phyloP scores from a whole-genome alignment of 1,140 invertebrate genomes.

The Neodiprion fabricii region DNA sequence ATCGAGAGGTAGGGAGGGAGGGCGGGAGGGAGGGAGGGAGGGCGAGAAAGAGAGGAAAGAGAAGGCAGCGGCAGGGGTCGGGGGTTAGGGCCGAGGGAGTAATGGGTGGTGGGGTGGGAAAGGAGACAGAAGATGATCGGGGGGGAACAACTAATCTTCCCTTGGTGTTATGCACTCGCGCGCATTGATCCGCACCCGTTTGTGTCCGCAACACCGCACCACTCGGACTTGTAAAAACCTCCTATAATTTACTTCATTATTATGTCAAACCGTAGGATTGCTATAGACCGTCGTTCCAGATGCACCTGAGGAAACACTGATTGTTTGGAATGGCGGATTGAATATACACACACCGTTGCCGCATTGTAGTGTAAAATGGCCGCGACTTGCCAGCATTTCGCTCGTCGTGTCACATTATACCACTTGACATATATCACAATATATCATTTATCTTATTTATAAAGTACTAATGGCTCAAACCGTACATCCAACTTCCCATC shows the following conservation, averaged over 20 bases:
- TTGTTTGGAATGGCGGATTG: constrained; percentile 72
- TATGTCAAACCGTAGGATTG: constrained; percentile 55
- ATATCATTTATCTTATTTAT: not conserved
- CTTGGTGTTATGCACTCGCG: constrained; percentile 1
- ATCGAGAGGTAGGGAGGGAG: not conserved
- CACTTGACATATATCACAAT: not conserved
- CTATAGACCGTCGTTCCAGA: constrained; percentile 62
- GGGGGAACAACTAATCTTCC: not conserved
- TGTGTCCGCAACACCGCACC: constrained; percentile 56
- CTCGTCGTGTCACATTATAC: constrained; percentile 12
- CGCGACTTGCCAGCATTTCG: constrained; percentile 55
- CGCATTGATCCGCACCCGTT: constrained; percentile 41
- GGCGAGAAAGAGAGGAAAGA: not conserved
- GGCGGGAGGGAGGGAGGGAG: not conserved
- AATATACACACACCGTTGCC: constrained; percentile 69
- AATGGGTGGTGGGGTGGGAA: not conserved
- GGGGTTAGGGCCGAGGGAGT: not conserved
- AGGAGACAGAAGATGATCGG: constrained; percentile 1
- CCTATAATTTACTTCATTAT: constrained; percentile 52
- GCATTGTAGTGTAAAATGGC: constrained; percentile 73
- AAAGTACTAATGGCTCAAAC: not conserved
- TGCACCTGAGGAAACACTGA: constrained; percentile 67
- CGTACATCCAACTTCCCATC: not conserved
- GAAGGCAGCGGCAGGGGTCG: not conserved
- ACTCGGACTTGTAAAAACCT: constrained; percentile 45